These are phyloP conservation scores for Cheilosia impressa DNA, from an alignment of 2,888 invertebrate genomes.

Conservation along the genomic window DNA sequence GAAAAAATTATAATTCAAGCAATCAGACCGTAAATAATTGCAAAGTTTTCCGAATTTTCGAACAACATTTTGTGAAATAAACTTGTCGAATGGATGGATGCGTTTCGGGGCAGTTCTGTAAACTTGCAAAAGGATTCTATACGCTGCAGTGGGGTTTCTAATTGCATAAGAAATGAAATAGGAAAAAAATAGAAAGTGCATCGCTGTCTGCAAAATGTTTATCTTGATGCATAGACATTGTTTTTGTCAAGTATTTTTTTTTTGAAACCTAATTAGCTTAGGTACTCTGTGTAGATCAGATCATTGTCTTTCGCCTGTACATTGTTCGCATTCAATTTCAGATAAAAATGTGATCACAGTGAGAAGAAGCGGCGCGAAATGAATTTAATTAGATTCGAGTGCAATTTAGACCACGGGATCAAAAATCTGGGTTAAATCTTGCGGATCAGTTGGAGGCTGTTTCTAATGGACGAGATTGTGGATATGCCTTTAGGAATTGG, in stretches of 20 bases:
- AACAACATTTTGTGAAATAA: conserved; percentile 1
- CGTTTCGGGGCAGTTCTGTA: neutral
- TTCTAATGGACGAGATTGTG: too few species aligned
- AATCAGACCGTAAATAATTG: conserved; percentile 63
- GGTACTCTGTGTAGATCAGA: neutral
- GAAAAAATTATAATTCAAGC: conserved; percentile 28
- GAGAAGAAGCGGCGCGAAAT: neutral
- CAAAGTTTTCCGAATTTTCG: conserved; percentile 17
- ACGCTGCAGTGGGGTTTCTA: conserved; percentile 36
- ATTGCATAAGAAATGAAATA: conserved; percentile 56
- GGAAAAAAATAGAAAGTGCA: conserved; percentile 3
- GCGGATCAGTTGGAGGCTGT: neutral
- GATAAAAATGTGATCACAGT: neutral
- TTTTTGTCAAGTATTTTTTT: conserved; percentile 9
- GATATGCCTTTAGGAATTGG: too few species aligned
- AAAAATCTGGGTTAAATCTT: neutral
- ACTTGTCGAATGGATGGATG: conserved; percentile 13
- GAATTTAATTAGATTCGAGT: conserved; percentile 8
- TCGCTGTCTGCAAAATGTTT: conserved; percentile 20
- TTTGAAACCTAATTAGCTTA: conserved; percentile 2
- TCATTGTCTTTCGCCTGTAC: neutral
- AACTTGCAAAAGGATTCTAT: conserved; percentile 14
- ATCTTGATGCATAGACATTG: conserved; percentile 32
- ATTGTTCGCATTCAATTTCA: neutral
- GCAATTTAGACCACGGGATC: neutral